Percentiles rank a stretch among this genome's conserved stretches.
phyloP scores from a whole-genome alignment of 2,888 invertebrate genomes.

The Arenicola marina region DNA sequence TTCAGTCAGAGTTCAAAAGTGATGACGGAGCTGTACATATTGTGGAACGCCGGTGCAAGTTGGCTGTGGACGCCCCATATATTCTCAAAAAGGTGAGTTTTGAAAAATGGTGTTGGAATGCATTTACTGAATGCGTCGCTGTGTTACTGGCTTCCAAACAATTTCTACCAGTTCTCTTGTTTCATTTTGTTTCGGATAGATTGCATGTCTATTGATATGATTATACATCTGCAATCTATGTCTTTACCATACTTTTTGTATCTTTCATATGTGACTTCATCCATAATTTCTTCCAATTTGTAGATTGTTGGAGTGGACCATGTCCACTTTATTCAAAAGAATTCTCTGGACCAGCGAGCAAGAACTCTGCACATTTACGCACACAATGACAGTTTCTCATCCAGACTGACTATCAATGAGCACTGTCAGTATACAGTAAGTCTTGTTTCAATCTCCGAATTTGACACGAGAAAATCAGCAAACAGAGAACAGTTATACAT shows the following conservation, averaged over 20 bases:
- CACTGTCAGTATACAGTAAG: slow-evolving; percentile 85
- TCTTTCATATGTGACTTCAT: not conserved
- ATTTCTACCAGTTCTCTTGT: too few species aligned
- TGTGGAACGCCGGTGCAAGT: slow-evolving; percentile 83
- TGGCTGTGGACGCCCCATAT: slow-evolving; percentile 93
- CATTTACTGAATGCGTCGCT: too few species aligned
- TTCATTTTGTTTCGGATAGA: too few species aligned
- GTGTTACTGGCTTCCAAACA: too few species aligned
- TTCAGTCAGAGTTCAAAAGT: slow-evolving; percentile 76
- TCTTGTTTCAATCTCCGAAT: too few species aligned
- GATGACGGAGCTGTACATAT: slow-evolving; percentile 78
- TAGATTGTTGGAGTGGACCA: slow-evolving; percentile 90
- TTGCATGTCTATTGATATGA: too few species aligned
- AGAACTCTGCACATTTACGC: slow-evolving; percentile 87
- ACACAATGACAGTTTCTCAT: slow-evolving; percentile 86
- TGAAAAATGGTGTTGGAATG: not conserved
- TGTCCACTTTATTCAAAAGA: slow-evolving; percentile 88
- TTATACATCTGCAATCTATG: too few species aligned
- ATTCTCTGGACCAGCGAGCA: slow-evolving; percentile 78
- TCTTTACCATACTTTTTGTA: too few species aligned
- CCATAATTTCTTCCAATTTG: slow-evolving; percentile 4
- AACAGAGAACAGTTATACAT: too few species aligned
- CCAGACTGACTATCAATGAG: slow-evolving; percentile 82
- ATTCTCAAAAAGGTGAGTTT: slow-evolving; percentile 81
- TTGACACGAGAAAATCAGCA: too few species aligned